Base-by-base conservation (phyloP, 2,888 invertebrate species). In the Villa cingulata region DNA sequence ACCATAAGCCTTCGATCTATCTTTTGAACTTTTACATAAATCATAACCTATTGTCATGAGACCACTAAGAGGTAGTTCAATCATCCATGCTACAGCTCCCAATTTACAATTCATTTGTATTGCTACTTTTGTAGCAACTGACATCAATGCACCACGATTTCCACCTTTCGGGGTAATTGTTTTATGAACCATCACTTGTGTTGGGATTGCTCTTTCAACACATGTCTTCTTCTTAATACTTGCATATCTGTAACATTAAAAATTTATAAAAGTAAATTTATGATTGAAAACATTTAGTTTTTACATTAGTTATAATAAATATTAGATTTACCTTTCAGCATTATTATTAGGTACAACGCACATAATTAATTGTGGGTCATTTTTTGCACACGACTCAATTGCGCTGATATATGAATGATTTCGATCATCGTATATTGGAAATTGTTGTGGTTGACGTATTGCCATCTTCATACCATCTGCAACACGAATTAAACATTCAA, bases 31-130 rank as follows among this genome's bases (percentile, higher is more conserved):
- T 62, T 90, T 87, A 58, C 89, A 90, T 4, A 87, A 86, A 63
- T 94, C 94, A 60, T 86, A 89, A 0, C 89, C 94, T 15, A 86
- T 74, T 0, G 90, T 80, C 89, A 95, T 90, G 5, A 85, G 68
- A 18, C 72, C 73, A 2, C 65, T 65, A 0, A 80, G 55, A 0
- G 88, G 87, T 29, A 86, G 72, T 1, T 77, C 73, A 0, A 90
- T 75, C 10, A 77, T 72, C 94, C 94, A 95, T 0, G 92, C 87
- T 0, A 86, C 83, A 1, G 92, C 95, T 1, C 95, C 96, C 36
- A 95, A 66, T 71, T 96, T 97, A 62, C 89, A 89, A 63, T 88
- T 89, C 45, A 97, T 76, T 64, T 97, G 96, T 40, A 96, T 85
- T 0, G 86, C 89, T 1, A 97, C 80, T 71, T 96, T 96, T 0